Evolutionary conservation across 2,888 invertebrate genomes (phyloP), one percentile per base, ranked within the genome.

Genomic region (Torymus tubicola): DNA sequence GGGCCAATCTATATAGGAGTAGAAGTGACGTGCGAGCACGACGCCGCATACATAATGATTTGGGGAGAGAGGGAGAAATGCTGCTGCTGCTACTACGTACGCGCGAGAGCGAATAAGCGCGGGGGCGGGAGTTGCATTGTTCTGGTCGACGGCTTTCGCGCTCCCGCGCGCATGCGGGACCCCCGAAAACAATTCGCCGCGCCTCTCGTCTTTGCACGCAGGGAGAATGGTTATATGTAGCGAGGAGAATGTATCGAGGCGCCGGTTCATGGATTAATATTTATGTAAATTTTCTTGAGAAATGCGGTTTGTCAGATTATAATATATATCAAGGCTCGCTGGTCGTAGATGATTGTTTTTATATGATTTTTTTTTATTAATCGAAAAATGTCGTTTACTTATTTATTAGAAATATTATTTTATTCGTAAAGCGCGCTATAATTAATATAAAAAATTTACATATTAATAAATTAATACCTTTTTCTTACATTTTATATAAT

Each of bases 1-100:
- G 55, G 60, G 68, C 60, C 69, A 76, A 80, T 76, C 60, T 71
- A 70, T 72, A 69, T 50, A 52, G 71, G 31, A 84, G 83, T 73
- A 76, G 84, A 85, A 85, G 85, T 84, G 86, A 86, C 86, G 76
- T 61, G 78, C 14, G 58, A 57, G 83, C 80, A 85, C 84, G 81
- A 85, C 83, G 79, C 83, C 86, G 88, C 86, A 87, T 87, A 87
- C 88, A 83, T 87, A 88, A 88, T 85, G 86, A 88, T 58, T 64
- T 64, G n/a, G 12, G 81, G 79, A 77, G 12, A 80, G 79, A 77
- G 78, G 67, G 80, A 81, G 63, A 74, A 61, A 72, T 81, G 72
- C 76, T 76, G 81, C 79, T 57, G 53, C 31, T 18, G 52, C 69
- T 53, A 60, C 69, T 21, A 55, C 21, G 2, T 21, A 3, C 52